Evolutionary conservation across 2,888 invertebrate genomes (phyloP).

Genomic region (Xestia ashworthii): DNA sequence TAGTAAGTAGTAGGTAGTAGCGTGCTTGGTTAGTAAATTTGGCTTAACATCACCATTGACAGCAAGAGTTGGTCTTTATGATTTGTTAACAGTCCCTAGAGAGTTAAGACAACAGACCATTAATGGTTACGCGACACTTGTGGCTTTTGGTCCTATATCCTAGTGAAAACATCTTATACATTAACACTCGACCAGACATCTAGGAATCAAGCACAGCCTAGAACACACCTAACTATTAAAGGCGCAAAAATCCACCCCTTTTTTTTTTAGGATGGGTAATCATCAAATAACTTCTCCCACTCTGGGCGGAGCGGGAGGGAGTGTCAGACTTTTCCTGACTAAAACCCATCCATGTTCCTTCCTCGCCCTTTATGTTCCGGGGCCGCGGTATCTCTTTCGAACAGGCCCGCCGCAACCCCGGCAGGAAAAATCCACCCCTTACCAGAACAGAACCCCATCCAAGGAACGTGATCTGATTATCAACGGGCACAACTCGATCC

Average conservation of each 20-base stretch:
- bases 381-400: no score
- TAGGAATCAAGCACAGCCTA: not conserved
- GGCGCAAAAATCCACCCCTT: constrained; percentile 54
- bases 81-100: not conserved
- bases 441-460: constrained; percentile 88
- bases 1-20: no score
- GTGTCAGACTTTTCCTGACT: no score
- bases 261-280: no score
- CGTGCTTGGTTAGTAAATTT: not conserved
- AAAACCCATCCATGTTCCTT: no score
- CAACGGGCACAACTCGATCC: constrained; percentile 75
- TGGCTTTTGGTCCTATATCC: not conserved
- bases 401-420: no score
- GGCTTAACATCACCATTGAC: not conserved
- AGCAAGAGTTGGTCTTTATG: not conserved
- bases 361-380: no score
- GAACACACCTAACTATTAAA: not conserved
- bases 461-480: constrained; percentile 79
- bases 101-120: no score
- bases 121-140: no score
- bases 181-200: not conserved
- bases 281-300: no score
- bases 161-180: not conserved
- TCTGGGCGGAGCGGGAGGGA: no score
- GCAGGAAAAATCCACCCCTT: constrained; percentile 60